Percentiles rank a stretch among this genome's conserved stretches.
These are phyloP conservation scores for Gandaritis pyraliata DNA, from an alignment of 2,888 invertebrate species.

Conservation along the genomic window DNA sequence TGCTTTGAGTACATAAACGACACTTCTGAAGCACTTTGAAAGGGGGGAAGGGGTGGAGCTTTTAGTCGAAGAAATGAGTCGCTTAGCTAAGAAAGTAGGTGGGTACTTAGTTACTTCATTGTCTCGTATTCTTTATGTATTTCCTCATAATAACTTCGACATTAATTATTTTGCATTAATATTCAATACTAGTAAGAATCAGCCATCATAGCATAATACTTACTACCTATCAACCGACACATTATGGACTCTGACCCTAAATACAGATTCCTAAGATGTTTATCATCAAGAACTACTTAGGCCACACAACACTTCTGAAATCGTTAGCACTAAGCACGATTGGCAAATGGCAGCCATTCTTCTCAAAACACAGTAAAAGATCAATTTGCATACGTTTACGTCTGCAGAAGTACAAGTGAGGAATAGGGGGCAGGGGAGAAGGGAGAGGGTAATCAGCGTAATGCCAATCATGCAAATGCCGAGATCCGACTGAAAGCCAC, in stretches of 20 bases:
- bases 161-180: too few species aligned
- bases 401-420: conserved; percentile 58
- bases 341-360: not conserved
- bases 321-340: not conserved
- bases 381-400: conserved; percentile 77
- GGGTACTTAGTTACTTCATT: not conserved
- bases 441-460: conserved; percentile 77
- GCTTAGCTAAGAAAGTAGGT: conserved; percentile 33
- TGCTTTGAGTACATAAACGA: conserved; percentile 84
- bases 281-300: too few species aligned
- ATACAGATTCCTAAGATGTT: too few species aligned
- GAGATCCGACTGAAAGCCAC: conserved; percentile 84
- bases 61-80: conserved; percentile 39
- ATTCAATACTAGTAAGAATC: too few species aligned
- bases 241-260: not conserved
- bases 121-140: conserved; percentile 4
- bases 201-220: too few species aligned
- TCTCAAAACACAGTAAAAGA: conserved; percentile 55
- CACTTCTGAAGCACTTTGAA: conserved; percentile 80
- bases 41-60: conserved; percentile 45
- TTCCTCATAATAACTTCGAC: not conserved
- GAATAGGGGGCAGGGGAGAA: conserved; percentile 45
- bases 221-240: too few species aligned
- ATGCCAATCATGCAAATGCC: conserved; percentile 84
- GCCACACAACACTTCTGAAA: not conserved